Evolutionary conservation across 2,113 vertebrate species (phyloP).

Genomic region (Ginglymostoma cirratum): DNA sequence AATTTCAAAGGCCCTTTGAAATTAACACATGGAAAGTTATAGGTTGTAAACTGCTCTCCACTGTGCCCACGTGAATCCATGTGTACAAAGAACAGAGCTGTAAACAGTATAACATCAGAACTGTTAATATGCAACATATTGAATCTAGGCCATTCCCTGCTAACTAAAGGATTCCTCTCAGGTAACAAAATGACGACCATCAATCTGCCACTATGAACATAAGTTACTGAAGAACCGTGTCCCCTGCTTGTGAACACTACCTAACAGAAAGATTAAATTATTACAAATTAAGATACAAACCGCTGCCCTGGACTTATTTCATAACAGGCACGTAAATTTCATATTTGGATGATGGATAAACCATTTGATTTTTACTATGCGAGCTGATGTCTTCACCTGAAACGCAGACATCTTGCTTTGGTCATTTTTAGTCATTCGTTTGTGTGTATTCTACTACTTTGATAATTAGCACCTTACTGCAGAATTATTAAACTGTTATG

Average conservation of each 20-base stretch:
- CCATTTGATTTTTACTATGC: not conserved
- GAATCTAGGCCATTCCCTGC: not conserved
- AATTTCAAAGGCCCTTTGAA: not conserved
- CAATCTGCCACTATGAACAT: too few species aligned
- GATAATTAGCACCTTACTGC: not conserved
- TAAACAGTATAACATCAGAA: not conserved
- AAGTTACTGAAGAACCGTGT: not conserved
- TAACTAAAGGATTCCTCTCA: not conserved
- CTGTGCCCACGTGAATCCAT: not conserved
- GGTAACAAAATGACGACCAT: not conserved
- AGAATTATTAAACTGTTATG: constrained; percentile 8
- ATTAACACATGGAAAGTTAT: not conserved
- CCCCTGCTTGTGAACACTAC: not conserved
- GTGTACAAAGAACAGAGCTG: not conserved
- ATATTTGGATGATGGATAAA: not conserved
- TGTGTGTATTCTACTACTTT: not conserved
- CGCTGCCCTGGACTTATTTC: not conserved
- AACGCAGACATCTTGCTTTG: not conserved
- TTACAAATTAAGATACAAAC: too few species aligned
- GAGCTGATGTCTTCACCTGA: not conserved
- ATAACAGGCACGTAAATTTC: not conserved
- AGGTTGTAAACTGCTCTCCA: not conserved
- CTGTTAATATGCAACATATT: not conserved
- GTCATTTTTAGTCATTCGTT: not conserved
- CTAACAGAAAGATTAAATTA: not conserved